phyloP scores from a whole-genome alignment of 2,797 vertebrate genomes.

The Salmo trutta region DNA sequence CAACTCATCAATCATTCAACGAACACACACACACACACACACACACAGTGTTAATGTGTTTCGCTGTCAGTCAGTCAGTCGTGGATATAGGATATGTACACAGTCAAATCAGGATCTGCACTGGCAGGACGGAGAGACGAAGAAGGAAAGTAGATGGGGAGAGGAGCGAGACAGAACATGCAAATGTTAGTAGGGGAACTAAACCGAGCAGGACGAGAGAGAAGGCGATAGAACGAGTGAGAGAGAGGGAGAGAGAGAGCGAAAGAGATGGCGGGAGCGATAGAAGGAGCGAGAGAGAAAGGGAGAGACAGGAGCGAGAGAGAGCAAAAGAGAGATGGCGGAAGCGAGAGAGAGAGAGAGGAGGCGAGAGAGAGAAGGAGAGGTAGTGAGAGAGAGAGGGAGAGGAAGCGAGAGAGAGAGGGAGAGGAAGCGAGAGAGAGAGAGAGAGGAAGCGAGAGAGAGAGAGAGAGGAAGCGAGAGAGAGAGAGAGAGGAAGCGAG shows the following conservation, averaged over 20 bases:
- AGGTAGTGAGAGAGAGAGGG: not conserved
- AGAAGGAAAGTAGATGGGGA: not conserved
- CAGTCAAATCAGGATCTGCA: not conserved
- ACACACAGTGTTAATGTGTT: not conserved
- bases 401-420: not conserved
- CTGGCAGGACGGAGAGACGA: constrained; percentile 6
- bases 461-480: not conserved
- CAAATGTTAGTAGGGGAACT: constrained; percentile 1
- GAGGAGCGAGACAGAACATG: not conserved
- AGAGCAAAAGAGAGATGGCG: too few species aligned
- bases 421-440: not conserved
- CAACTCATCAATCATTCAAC: not conserved
- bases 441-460: not conserved
- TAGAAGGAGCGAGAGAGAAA: not conserved
- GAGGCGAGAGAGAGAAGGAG: not conserved
- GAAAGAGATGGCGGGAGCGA: not conserved
- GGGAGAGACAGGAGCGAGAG: too few species aligned
- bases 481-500: not conserved
- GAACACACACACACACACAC: not conserved
- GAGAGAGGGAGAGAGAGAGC: not conserved
- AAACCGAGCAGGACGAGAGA: not conserved
- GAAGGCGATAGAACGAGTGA: not conserved
- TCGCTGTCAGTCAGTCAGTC: not conserved
- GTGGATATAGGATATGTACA: not conserved
- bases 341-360: not conserved